Evolutionary conservation across 2,888 invertebrate species (phyloP).

Genomic region (Pecten maximus): DNA sequence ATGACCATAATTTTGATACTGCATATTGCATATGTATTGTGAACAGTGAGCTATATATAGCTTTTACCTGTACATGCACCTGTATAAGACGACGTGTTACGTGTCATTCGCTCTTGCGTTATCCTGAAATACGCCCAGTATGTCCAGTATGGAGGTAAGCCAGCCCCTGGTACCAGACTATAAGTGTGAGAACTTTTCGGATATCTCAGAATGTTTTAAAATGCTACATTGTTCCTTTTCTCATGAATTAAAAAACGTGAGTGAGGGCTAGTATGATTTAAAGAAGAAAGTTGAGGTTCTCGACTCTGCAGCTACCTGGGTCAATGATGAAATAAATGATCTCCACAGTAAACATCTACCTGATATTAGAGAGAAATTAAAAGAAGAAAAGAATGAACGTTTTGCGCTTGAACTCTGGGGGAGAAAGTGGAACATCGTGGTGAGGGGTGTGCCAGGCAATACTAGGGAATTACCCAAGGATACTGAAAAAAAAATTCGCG

Average conservation of each 20-base stretch:
- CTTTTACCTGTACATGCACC: neutral
- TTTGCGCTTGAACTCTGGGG: too few relatives aligned
- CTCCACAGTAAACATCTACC: too few relatives aligned
- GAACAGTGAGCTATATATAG: neutral
- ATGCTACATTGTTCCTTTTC: neutral
- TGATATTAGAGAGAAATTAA: too few relatives aligned
- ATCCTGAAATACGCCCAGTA: neutral
- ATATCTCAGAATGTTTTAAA: neutral
- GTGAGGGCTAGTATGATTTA: neutral
- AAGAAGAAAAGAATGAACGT: too few relatives aligned
- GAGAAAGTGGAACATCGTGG: too few relatives aligned
- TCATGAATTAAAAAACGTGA: neutral
- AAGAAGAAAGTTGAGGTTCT: neutral
- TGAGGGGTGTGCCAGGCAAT: too few relatives aligned
- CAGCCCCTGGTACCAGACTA: neutral
- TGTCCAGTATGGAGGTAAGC: neutral
- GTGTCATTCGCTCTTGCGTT: neutral
- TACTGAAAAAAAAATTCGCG: too few relatives aligned
- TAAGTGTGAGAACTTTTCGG: slow-evolving; percentile 12
- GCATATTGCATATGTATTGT: neutral
- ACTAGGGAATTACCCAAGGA: too few relatives aligned
- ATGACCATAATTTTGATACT: neutral
- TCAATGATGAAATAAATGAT: too few relatives aligned
- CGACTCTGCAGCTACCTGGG: neutral
- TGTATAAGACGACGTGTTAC: neutral